Conservation (phyloP, 2,888 invertebrate genomes). For the Hoplodrina ambigua region DNA sequence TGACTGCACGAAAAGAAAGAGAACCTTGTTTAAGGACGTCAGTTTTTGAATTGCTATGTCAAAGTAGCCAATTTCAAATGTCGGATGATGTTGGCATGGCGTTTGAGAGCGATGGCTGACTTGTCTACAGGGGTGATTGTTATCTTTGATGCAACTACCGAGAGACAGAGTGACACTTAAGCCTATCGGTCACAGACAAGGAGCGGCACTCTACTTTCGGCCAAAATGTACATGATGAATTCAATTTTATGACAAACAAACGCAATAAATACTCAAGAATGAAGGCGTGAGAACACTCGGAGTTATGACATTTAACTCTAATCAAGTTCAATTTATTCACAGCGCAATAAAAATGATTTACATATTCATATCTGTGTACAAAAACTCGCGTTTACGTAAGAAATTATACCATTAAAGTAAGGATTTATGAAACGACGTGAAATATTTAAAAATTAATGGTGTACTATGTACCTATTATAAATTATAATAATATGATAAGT, state of each 20-base stretch:
- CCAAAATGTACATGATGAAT: conserved; percentile 7
- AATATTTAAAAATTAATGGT: conserved; percentile 35
- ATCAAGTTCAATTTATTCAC: conserved; percentile 50
- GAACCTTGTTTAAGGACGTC: conserved; percentile 2
- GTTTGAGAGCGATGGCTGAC: conserved; percentile 15
- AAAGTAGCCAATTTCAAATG: conserved; percentile 20
- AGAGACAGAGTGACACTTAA: neutral
- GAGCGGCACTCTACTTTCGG: neutral
- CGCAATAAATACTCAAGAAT: conserved; percentile 36
- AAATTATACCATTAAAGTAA: conserved; percentile 33
- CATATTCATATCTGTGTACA: conserved; percentile 37
- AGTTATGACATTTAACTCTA: conserved; percentile 50
- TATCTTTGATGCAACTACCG: neutral
- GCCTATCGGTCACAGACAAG: neutral
- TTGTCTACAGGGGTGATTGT: neutral
- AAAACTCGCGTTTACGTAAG: conserved; percentile 40
- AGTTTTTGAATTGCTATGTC: conserved; percentile 8
- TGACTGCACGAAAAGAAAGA: conserved; percentile 10
- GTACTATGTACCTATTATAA: conserved; percentile 26
- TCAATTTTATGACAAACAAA: conserved; percentile 15
- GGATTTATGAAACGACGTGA: conserved; percentile 28
- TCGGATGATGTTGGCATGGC: conserved; percentile 27
- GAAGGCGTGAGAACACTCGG: conserved; percentile 44
- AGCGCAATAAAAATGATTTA: conserved; percentile 53
- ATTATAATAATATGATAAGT: conserved; percentile 33